Base-by-base conservation (phyloP, 2,113 vertebrate species). In the Stercorarius parasiticus region DNA sequence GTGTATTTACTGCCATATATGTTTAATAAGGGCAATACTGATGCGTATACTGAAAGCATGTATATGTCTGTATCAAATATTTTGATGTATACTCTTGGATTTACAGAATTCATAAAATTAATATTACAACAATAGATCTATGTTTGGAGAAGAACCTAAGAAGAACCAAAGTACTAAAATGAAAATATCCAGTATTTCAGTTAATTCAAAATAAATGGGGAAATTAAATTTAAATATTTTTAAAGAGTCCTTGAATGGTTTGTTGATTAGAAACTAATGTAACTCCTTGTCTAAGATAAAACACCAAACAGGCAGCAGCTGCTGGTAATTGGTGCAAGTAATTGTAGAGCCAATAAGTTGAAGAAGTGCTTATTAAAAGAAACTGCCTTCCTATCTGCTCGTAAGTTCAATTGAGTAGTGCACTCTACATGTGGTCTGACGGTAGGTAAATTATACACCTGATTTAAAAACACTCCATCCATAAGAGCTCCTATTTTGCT, bases 391-490 rank as follows among this genome's bases (percentile, higher is more conserved):
- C 98, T 98, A 98, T 98, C 98, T 98, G 98, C 98, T 98, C 6
- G 22, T 97, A 98, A 98, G 98, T 98, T 98, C 98, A 98, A 98
- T 98, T 98, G 98, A 98, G 98, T 98, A 98, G 98, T 98, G 98
- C 97, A 97, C 98, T 98, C 98, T 98, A 97, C 98, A 98, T 98
- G 98, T 98, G 98, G 98, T 98, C 98, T 98, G 98, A 98, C 95
- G 97, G 98, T 98, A 98, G 98, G 98, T 98, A 98, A 98, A 98
- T 98, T 98, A 98, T 98, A 98, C 98, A 98, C 98, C 98, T 98
- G 98, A 98, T 98, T 98, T 98, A 98, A 98, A 98, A 98, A 98
- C 98, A 98, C 98, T 98, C 98, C 98, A 98, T 98, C 98, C 97
- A 98, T 97, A 98, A 98, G 98, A 98, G 98, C 97, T 98, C 96